Percentiles rank a stretch among this genome's conserved stretches.
phyloP scores from a whole-genome alignment of 2,888 invertebrate species.

The Drosophila limbata region DNA sequence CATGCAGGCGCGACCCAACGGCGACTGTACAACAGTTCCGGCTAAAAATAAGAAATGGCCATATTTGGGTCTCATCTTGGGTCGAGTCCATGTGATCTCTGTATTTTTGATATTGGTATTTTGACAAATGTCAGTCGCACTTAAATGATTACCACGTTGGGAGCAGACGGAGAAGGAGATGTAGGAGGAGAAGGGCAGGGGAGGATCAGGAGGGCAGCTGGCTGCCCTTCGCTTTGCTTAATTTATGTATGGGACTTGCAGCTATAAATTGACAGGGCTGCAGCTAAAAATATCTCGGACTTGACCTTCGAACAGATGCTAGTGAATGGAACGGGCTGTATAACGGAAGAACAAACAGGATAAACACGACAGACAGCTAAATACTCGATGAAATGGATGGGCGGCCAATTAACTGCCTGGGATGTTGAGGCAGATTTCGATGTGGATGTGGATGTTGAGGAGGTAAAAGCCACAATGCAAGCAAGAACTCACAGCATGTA shows the following conservation, averaged over 20 bases:
- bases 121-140: constrained; percentile 59
- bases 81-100: constrained; percentile 11
- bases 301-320: constrained; percentile 43
- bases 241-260: constrained; percentile 42
- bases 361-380: constrained; percentile 25
- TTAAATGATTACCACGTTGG: constrained; percentile 31
- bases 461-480: constrained; percentile 12
- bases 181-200: not conserved
- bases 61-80: constrained; percentile 25
- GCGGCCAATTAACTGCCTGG: constrained; percentile 41
- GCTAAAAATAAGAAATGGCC: constrained; percentile 61
- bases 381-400: constrained; percentile 23
- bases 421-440: not conserved
- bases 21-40: constrained; percentile 73
- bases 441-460: not conserved
- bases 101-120: constrained; percentile 41
- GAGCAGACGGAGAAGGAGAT: not conserved
- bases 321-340: constrained; percentile 53
- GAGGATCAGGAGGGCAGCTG: constrained; percentile 5
- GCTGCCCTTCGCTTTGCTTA: constrained; percentile 42
- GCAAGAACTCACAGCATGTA: constrained; percentile 37
- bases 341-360: constrained; percentile 54
- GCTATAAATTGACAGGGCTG: constrained; percentile 33
- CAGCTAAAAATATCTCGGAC: constrained; percentile 51
- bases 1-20: constrained; percentile 67